These are phyloP conservation scores for Oreochromis mossambicus DNA, from an alignment of 2,797 vertebrate genomes.

Conservation along the genomic window DNA sequence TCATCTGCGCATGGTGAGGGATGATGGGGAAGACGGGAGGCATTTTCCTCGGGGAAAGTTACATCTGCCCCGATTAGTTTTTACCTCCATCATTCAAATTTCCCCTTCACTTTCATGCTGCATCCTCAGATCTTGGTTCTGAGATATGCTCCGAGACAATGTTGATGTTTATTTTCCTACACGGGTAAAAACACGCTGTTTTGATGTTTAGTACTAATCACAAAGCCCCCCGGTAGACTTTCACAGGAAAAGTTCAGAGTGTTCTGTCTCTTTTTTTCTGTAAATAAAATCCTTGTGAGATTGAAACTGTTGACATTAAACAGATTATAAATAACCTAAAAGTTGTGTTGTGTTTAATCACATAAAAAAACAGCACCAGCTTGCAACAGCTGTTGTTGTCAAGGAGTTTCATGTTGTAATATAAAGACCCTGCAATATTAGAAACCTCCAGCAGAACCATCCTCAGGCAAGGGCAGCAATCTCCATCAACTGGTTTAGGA, in stretches of 20 bases:
- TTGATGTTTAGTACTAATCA: conserved; percentile 8
- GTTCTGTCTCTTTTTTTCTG: neutral
- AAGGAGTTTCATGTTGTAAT: neutral
- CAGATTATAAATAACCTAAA: neutral
- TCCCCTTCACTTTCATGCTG: conserved; percentile 7
- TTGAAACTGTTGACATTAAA: neutral
- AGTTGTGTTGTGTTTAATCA: neutral
- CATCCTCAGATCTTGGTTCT: neutral
- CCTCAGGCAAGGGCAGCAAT: too few species aligned
- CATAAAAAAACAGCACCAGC: neutral
- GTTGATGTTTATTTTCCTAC: conserved; percentile 19
- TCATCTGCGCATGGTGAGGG: conserved; percentile 6
- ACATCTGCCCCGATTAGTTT: conserved; percentile 34
- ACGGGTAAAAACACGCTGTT: neutral
- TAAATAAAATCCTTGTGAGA: neutral
- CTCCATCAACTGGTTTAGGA: neutral
- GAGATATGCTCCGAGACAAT: neutral
- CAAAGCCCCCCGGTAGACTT: neutral
- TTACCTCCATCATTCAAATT: conserved; percentile 41
- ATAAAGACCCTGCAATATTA: neutral
- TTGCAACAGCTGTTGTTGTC: neutral
- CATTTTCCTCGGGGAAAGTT: conserved; percentile 6
- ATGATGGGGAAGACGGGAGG: neutral
- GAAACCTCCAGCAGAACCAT: neutral
- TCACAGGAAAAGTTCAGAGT: neutral